These are phyloP conservation scores for Grantiella picta DNA, from an alignment of 2,113 vertebrate genomes.

Conservation along the genomic window DNA sequence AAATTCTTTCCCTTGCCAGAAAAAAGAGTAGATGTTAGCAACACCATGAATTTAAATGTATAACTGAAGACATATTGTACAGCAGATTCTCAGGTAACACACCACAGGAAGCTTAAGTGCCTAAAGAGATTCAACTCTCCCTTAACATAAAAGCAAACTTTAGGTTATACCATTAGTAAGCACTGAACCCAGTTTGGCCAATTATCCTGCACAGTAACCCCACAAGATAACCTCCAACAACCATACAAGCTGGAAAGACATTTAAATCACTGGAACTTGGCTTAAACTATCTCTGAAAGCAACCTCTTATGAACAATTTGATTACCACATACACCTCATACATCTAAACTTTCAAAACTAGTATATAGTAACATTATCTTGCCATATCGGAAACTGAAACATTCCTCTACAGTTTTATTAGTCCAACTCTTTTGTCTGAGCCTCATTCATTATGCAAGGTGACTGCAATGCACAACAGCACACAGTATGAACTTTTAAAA, in stretches of 20 bases:
- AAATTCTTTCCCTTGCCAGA: not conserved
- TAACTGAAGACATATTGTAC: not conserved
- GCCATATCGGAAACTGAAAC: not conserved
- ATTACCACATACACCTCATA: not conserved
- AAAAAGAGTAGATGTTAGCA: not conserved
- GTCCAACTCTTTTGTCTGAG: not conserved
- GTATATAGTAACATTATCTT: not conserved
- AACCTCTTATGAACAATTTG: accelerated
- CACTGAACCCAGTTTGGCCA: not conserved
- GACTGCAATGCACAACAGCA: not conserved
- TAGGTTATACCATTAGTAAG: not conserved
- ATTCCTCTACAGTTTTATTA: not conserved
- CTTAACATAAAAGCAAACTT: not conserved
- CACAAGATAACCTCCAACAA: not conserved
- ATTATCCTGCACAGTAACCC: not conserved
- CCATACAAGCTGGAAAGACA: not conserved
- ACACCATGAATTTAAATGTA: not conserved
- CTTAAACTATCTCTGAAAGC: not conserved
- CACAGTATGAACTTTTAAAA: not conserved
- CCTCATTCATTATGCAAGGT: not conserved
- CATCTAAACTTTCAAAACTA: not conserved
- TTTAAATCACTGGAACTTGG: not conserved
- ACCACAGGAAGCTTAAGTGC: not conserved
- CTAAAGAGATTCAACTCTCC: not conserved
- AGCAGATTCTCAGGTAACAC: not conserved